Percentiles rank a stretch among this genome's conserved stretches.
Evolutionary conservation across 2,888 invertebrate genomes (phyloP).

Genomic region (Cryptocheilus praepositus): DNA sequence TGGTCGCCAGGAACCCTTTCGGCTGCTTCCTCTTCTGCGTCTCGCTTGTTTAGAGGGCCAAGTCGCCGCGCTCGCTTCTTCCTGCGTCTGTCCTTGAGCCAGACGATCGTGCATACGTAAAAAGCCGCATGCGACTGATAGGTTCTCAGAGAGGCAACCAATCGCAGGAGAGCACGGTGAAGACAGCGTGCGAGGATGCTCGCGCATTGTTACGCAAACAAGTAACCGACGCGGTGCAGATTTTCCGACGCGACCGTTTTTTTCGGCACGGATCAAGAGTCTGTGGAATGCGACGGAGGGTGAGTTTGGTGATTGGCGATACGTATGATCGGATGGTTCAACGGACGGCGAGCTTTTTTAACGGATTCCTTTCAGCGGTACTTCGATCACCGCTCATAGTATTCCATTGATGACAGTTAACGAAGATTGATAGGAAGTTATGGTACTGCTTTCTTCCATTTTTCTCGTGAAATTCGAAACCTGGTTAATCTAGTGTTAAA

Average conservation of each 20-base stretch:
- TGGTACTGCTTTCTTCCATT: no score
- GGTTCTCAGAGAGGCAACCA: constrained; percentile 54
- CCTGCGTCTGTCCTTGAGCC: constrained; percentile 16
- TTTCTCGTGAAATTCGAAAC: no score
- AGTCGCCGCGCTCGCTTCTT: constrained; percentile 33
- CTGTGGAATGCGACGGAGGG: no score
- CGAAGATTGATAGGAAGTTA: no score
- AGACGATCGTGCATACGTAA: constrained; percentile 70
- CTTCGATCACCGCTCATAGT: no score
- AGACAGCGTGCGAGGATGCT: constrained; percentile 35
- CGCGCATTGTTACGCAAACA: constrained; percentile 69
- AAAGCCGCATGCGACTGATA: constrained; percentile 48
- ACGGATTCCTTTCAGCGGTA: background rate
- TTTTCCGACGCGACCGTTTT: constrained; percentile 49
- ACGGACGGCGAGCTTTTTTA: background rate
- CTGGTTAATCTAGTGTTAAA: no score
- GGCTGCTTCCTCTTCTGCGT: constrained; percentile 30
- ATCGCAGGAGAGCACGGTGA: constrained; percentile 31
- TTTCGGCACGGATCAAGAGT: no score
- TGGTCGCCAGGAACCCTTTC: constrained; percentile 54
- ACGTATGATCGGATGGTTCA: no score
- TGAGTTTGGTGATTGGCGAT: no score
- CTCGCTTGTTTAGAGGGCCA: constrained; percentile 19
- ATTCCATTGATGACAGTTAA: no score
- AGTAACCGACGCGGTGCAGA: constrained; percentile 61